phyloP scores from a whole-genome alignment of 1,140 invertebrate species.

The Anthonomus grandis region DNA sequence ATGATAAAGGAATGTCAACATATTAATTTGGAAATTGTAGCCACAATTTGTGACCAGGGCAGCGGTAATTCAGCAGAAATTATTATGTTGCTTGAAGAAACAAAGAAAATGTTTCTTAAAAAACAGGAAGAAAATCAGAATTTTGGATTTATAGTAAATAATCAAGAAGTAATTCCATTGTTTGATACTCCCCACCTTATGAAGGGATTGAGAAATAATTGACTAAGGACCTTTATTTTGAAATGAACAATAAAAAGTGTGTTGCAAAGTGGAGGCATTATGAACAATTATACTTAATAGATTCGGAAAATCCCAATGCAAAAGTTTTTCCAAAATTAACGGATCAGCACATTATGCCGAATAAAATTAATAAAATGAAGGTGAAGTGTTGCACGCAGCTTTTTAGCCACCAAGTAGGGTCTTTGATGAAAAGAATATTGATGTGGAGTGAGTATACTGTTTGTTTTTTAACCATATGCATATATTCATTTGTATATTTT shows the following conservation, averaged over 20 bases:
- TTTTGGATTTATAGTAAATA: slow-evolving; percentile 32
- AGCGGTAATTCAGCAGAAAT: slow-evolving; percentile 35
- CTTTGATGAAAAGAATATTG: slow-evolving; percentile 33
- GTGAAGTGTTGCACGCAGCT: slow-evolving; percentile 39
- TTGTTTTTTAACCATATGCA: slow-evolving; percentile 4
- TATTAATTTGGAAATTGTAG: slow-evolving; percentile 34
- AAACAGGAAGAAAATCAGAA: slow-evolving; percentile 21
- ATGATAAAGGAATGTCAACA: slow-evolving; percentile 31
- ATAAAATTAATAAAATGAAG: slow-evolving; percentile 40
- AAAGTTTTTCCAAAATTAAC: slow-evolving; percentile 35
- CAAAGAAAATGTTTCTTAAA: neutral
- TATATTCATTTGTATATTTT: too few relatives aligned
- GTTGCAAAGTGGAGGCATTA: slow-evolving; percentile 33
- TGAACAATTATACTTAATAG: slow-evolving; percentile 23
- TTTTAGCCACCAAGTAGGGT: slow-evolving; percentile 37
- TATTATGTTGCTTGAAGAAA: slow-evolving; percentile 28
- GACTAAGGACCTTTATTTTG: slow-evolving; percentile 36
- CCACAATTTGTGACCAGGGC: slow-evolving; percentile 40
- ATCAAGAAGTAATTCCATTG: slow-evolving; percentile 35
- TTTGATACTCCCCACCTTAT: slow-evolving; percentile 44
- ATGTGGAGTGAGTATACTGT: slow-evolving; percentile 19
- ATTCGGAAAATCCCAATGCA: neutral
- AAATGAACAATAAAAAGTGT: slow-evolving; percentile 12
- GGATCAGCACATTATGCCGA: slow-evolving; percentile 32
- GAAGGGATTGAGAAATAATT: slow-evolving; percentile 43